Conservation (phyloP, 2,113 vertebrate genomes). For the Pollimyrus isidori region DNA sequence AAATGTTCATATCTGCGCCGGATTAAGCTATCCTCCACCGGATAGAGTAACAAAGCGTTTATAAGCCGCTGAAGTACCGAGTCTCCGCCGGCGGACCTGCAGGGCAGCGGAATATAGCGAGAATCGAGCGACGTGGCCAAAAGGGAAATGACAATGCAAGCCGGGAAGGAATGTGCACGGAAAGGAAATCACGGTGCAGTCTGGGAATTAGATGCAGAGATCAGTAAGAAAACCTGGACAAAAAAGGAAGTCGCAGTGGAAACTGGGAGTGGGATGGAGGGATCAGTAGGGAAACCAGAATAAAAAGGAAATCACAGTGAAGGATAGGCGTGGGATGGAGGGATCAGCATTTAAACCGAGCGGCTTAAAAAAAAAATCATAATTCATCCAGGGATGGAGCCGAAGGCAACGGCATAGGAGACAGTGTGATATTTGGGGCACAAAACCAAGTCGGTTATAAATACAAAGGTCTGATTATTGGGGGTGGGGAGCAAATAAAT, state of each 20-base stretch:
- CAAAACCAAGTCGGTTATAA: background rate
- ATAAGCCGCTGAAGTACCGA: background rate
- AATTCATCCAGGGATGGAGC: background rate
- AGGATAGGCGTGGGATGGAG: background rate
- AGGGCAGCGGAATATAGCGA: slow-evolving; percentile 61
- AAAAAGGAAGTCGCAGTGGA: background rate
- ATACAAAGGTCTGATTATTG: background rate
- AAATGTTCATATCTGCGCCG: slow-evolving; percentile 77
- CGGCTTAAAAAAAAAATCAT: background rate
- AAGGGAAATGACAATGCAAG: slow-evolving; percentile 54
- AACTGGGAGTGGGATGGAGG: background rate
- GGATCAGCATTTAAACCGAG: background rate
- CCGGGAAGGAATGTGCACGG: slow-evolving; percentile 45
- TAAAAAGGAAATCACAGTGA: background rate
- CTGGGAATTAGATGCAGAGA: background rate
- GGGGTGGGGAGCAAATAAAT: background rate
- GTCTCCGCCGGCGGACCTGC: slow-evolving; percentile 1
- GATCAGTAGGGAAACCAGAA: background rate
- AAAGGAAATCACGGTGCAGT: background rate
- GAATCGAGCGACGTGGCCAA: slow-evolving; percentile 68
- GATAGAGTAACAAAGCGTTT: background rate
- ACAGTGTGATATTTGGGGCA: background rate
- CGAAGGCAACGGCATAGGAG: background rate
- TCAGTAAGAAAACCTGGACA: background rate
- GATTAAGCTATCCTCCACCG: slow-evolving; percentile 3